Evolutionary conservation across 2,113 vertebrate species (phyloP), one percentile per base, ranked within the genome.

Genomic region (Heteronetta atricapilla): DNA sequence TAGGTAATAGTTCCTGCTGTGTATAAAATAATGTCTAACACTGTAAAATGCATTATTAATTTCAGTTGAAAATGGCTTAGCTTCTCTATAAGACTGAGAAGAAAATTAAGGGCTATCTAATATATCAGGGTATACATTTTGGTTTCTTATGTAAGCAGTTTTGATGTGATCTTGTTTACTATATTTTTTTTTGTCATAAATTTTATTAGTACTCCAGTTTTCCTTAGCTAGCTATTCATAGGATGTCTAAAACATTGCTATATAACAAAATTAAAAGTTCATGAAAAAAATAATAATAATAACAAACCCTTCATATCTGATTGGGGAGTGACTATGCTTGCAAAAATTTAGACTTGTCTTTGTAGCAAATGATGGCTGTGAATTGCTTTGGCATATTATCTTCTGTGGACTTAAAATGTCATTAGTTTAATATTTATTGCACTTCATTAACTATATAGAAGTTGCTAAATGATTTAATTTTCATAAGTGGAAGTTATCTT

Each of bases 401-500:
- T 95, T 94, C 68, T 62, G 17, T 90, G 72, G 73, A 62, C 55
- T 91, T 96, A 88, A 36, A 92, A 46, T 93, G 78, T 79, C 78
- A 94, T 96, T 95, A 93, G 52, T 90, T 95, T 95, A 96, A 91
- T 91, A 93, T 91, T 96, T 91, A 91, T 93, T 96, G 76, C 0
- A 16, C 70, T 96, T 96, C 93, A 96, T 97, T 96, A 96, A 82
- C 79, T 83, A 62, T 80, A 91, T 64, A 64, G 59, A 94, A 78
- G 84, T 88, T 92, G 25, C 29, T 96, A 88, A 96, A 90, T 96
- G 5, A 83, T 94, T 95, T 95, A 56, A 88, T 97, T 95, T 96
- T 93, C 58, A 78, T 88, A 91, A 94, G 84, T 93, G 52, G 34
- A 78, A 95, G n/a, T 44, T 93, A 83, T 90, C 60, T 91, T 95